These are phyloP conservation scores for Aleiodes leptofemur DNA, from an alignment of 2,888 invertebrate species.

Conservation along the genomic window DNA sequence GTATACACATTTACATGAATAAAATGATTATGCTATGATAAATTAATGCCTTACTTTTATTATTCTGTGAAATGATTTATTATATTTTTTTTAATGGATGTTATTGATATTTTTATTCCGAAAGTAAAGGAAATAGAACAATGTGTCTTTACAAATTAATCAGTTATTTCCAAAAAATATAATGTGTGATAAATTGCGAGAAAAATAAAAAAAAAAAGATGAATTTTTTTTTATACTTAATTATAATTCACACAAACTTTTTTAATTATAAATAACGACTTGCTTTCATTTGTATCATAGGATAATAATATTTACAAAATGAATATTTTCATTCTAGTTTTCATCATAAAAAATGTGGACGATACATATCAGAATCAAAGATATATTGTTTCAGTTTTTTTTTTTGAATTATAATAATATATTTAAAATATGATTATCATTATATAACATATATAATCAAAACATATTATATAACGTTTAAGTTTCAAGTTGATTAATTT, in stretches of 20 bases:
- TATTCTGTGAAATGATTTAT: conserved; percentile 48
- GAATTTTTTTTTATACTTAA: conserved; percentile 9
- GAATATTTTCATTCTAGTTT: background rate
- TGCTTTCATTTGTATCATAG: background rate
- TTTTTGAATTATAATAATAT: conserved; percentile 1
- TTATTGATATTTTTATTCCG: conserved; percentile 26
- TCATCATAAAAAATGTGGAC: conserved; percentile 24
- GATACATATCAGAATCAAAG: conserved; percentile 2
- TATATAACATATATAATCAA: conserved; percentile 16
- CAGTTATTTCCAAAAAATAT: conserved; percentile 22
- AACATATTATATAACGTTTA: too few relatives aligned
- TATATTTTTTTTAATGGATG: background rate
- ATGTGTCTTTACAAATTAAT: conserved; percentile 47
- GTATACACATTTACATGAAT: conserved; percentile 61
- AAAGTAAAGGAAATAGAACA: background rate
- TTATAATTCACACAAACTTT: background rate
- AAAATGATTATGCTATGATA: conserved; percentile 60
- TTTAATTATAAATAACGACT: conserved; percentile 12
- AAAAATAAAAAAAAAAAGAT: background rate
- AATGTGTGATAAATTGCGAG: background rate
- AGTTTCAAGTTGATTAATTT: background rate
- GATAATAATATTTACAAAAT: conserved; percentile 22
- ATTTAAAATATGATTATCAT: conserved; percentile 4
- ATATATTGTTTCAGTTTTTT: conserved; percentile 11
- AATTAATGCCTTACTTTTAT: conserved; percentile 43